Evolutionary conservation across 2,888 invertebrate genomes (phyloP), one percentile per base, ranked within the genome.

Genomic region (Strigamia maritima): DNA sequence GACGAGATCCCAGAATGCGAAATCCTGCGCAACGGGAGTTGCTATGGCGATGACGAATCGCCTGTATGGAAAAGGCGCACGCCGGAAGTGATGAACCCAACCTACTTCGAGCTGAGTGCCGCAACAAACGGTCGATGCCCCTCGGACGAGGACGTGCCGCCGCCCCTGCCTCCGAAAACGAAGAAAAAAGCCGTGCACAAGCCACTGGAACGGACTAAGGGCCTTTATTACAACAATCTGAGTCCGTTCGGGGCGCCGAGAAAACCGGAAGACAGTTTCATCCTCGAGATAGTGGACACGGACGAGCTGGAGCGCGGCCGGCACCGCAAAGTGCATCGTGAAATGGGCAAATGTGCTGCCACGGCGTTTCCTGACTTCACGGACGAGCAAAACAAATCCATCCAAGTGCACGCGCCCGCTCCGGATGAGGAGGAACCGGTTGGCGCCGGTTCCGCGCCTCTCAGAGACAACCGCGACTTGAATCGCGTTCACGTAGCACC

Each of bases 81-180:
- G 28, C 35, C 74, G 3, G 78, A 78, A 70, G 28, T 70, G 35
- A 24, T 22, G 60, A 60, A 60, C 12, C 60, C 60, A n/a, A 35
- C 31, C 10, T 38, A 35, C 28, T 75, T 28, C 70, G 44, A 44
- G 14, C 16, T 44, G 4, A 74, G 74, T 19, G 19, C 24, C 31
- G 22, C 60, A 16, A 28, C 60, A 2, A 60, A 44, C 40, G 76
- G 76, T 8, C 38, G 40, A 12, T 35, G 19, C 22, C 40, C 40
- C n/a, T 54, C 28, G 24, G 44, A 44, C n/a, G 78, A 78, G 4
- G 82, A 82, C 76, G 75, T 82, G 60, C 83, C 83, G 22, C 83
- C 83, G n/a, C 93, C 93, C 49, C 91, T 91, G 24, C 86, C 93
- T 82, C 93, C 93, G 74, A 93, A 93, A 40, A 88, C 92, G 83